Evolutionary conservation across 2,113 vertebrate species (phyloP).

Genomic region (Siniperca chuatsi): DNA sequence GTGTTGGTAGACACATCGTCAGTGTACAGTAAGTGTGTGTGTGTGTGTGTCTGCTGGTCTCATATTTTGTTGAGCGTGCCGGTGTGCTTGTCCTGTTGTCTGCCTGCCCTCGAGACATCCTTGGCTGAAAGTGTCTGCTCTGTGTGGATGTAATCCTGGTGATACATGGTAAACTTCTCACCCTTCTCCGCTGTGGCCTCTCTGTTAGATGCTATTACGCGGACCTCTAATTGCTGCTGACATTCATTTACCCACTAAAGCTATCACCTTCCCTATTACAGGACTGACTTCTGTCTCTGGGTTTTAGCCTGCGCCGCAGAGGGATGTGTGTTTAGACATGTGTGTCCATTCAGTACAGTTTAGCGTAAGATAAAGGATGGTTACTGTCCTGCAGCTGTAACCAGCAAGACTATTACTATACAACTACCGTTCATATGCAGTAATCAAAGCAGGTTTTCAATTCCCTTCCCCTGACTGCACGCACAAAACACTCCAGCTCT

Average conservation of each 20-base stretch:
- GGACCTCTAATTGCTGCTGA: slow-evolving; percentile 84
- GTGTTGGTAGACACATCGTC: not conserved
- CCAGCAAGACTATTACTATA: not conserved
- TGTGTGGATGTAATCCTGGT: slow-evolving; percentile 78
- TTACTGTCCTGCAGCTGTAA: slow-evolving; percentile 12
- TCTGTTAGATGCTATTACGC: slow-evolving; percentile 74
- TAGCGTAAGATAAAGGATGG: slow-evolving; percentile 9
- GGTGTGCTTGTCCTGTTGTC: slow-evolving; percentile 55
- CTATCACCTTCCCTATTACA: slow-evolving; percentile 78
- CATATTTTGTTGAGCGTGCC: slow-evolving; percentile 5
- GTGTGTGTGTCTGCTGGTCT: slow-evolving; percentile 9
- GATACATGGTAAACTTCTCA: slow-evolving; percentile 82
- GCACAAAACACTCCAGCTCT: slow-evolving; percentile 35
- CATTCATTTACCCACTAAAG: slow-evolving; percentile 84
- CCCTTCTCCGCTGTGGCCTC: slow-evolving; percentile 70
- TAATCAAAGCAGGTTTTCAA: slow-evolving; percentile 55
- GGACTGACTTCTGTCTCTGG: slow-evolving; percentile 57
- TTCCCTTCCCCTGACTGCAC: slow-evolving; percentile 30
- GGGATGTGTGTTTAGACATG: slow-evolving; percentile 28
- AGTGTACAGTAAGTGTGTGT: not conserved
- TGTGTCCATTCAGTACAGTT: slow-evolving; percentile 25
- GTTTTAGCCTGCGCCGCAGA: slow-evolving; percentile 49
- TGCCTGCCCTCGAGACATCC: slow-evolving; percentile 81
- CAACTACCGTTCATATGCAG: slow-evolving; percentile 29
- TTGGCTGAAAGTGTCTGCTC: slow-evolving; percentile 73